Evolutionary conservation across 2,888 invertebrate genomes (phyloP), one percentile per base, ranked within the genome.

Genomic region (Caenorhabditis zanzibari): DNA sequence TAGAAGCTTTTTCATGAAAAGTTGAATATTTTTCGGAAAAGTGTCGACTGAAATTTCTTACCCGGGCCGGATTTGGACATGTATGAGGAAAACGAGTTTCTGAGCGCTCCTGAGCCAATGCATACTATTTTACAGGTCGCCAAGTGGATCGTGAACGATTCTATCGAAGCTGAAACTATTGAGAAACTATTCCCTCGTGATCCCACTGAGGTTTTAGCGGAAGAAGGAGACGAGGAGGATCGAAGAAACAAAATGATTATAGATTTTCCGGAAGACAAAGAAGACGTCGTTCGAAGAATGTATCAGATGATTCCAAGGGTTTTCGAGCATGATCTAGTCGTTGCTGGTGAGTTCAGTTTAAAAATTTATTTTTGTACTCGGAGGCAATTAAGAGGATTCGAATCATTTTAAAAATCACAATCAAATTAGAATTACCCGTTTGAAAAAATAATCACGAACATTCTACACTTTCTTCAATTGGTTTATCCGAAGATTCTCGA

Each of bases 311-410:
- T 82, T 19, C 82, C 82, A 9, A 49, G 74, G 32, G 66, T 69
- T 22, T 82, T 82, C 58, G 82, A 82, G 38, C 82, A 82, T 56
- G 82, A 82, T 74, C 44, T 82, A 24, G 73, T 82, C 0, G 77
- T 82, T 14, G 73, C 69, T 38, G 82, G 81, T 81, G 24, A 47
- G 74, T 61, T 24, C n/a, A n/a, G n/a, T 69, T 52, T 35, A 16
- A 24, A 69, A 64, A 26, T 41, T 26, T 41, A 63, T 73, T 63
- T 54, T 41, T 61, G 72, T 61, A 73, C 61, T 64, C n/a, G n/a
- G n/a, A n/a, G 54, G 35, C 19, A 32, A 52, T 22, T 38, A 54
- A 1, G 22, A 44, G 22, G 12, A 6, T 41, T 44, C 0, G 32
- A 58, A 26, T 26, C 9, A 24, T 2, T 9, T 0, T 12, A 24